Evolutionary conservation across 2,797 vertebrate genomes (phyloP).

Genomic region (Pitangus sulphuratus): DNA sequence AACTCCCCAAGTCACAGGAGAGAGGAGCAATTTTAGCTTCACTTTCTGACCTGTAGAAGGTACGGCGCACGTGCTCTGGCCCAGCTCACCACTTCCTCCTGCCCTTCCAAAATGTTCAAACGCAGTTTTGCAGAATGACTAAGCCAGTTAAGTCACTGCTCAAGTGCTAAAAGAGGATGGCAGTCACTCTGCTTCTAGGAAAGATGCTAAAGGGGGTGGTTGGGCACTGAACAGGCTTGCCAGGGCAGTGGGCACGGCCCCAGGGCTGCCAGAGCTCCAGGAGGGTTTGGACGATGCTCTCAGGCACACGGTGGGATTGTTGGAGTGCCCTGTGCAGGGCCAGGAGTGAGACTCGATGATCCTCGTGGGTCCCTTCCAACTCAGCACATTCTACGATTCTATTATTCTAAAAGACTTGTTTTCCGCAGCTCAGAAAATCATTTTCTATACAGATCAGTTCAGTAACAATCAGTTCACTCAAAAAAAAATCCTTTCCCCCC

Average conservation of each 20-base stretch:
- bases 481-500: accelerated
- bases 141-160: background rate
- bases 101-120: background rate
- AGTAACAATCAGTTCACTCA: background rate
- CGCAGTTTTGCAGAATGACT: background rate
- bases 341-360: background rate
- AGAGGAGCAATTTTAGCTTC: background rate
- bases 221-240: background rate
- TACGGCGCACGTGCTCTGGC: accelerated
- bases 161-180: too few species aligned
- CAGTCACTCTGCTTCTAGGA: background rate
- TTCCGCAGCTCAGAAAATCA: background rate
- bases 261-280: background rate
- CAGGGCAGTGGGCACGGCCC: background rate
- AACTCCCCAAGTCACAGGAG: background rate
- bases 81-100: background rate
- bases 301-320: background rate
- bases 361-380: background rate
- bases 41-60: background rate
- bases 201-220: accelerated
- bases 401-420: background rate
- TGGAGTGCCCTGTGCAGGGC: background rate
- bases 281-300: background rate
- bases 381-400: background rate
- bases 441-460: background rate